A percentile compares a stretch with the other conserved stretches of the same genome.
Conservation (phyloP, 2,797 vertebrate species). For the Decapterus maruadsi region DNA sequence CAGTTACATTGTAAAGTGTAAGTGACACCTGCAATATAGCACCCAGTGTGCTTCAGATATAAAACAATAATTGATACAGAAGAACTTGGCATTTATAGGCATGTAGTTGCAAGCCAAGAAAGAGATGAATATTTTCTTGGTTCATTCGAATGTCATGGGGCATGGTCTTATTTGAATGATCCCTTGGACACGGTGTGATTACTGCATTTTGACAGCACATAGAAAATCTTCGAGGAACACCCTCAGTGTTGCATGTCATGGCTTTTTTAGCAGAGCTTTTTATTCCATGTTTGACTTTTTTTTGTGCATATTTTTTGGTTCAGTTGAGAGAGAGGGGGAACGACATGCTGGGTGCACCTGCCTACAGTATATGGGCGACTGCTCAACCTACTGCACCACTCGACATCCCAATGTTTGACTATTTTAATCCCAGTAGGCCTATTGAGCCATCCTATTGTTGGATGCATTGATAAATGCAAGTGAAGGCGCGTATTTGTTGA, state of each 20-base stretch:
- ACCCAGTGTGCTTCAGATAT: conserved; percentile 4
- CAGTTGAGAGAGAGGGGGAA: too few species aligned
- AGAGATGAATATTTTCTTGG: background rate
- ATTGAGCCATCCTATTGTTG: conserved; percentile 17
- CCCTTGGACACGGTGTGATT: conserved; percentile 14
- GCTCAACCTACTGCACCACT: too few species aligned
- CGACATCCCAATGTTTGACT: conserved; percentile 25
- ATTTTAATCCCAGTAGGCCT: conserved; percentile 29
- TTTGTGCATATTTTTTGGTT: background rate
- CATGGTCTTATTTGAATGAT: conserved; percentile 25
- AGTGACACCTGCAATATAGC: conserved; percentile 6
- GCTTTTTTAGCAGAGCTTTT: conserved; percentile 20
- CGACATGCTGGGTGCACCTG: too few species aligned
- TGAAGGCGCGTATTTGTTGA: conserved; percentile 52
- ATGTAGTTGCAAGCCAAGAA: conserved; percentile 30
- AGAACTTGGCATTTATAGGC: conserved; percentile 12
- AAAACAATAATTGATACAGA: conserved; percentile 1
- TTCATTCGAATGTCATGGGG: conserved; percentile 7
- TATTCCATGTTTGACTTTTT: conserved; percentile 32
- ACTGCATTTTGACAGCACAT: conserved; percentile 17
- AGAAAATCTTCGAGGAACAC: conserved; percentile 3
- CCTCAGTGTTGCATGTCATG: background rate
- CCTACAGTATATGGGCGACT: too few species aligned
- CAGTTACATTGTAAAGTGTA: conserved; percentile 9
- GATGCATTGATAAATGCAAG: conserved; percentile 58